Evolutionary conservation across 2,113 vertebrate genomes (phyloP), one percentile per base, ranked within the genome.

Genomic region (Poeciliopsis prolifica): DNA sequence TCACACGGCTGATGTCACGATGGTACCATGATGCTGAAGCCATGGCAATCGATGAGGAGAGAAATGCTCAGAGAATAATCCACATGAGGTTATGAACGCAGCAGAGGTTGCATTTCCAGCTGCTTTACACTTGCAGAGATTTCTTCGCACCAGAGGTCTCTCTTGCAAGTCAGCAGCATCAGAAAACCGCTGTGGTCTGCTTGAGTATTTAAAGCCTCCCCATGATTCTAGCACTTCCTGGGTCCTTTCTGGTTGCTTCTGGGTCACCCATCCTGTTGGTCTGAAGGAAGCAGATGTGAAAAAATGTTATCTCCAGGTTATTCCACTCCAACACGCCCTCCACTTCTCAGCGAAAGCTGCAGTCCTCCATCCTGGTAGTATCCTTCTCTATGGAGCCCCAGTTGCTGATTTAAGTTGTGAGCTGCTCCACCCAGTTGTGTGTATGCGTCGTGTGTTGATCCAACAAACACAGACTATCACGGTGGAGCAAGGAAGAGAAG

Each of bases 1-100:
- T 92, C 68, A 94, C 95, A 14, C 95, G 95, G 86, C 96, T 97
- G 91, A 97, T 95, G 89, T 97, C 95, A 42, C 94, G 77, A 89
- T 97, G 96, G 82, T 97, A 97, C 96, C 96, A 97, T 62, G 92
- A 79, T 1, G 92, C 94, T 19, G 90, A 85, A 0, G 94, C 91
- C 94, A 95, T 95, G 87, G 84, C 85, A 68, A 81, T 76, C 84
- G 69, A 76, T 58, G 64, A 44, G 29, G 22, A 60, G 42, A 75
- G 75, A 60, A 74, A 67, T 44, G 29, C 78, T 83, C 26, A 35
- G 22, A 70, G 77, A 74, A 72, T 83, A 70, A 75, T 87, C 89
- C 90, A 83, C 87, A 86, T 79, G 76, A 85, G 88, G 74, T 22
- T 76, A 82, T 51, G 74, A 79, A 65, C 76, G 40, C 37, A 31